Evolutionary conservation across 2,113 vertebrate genomes (phyloP), one percentile per base, ranked within the genome.

Genomic region (Callipepla squamata): DNA sequence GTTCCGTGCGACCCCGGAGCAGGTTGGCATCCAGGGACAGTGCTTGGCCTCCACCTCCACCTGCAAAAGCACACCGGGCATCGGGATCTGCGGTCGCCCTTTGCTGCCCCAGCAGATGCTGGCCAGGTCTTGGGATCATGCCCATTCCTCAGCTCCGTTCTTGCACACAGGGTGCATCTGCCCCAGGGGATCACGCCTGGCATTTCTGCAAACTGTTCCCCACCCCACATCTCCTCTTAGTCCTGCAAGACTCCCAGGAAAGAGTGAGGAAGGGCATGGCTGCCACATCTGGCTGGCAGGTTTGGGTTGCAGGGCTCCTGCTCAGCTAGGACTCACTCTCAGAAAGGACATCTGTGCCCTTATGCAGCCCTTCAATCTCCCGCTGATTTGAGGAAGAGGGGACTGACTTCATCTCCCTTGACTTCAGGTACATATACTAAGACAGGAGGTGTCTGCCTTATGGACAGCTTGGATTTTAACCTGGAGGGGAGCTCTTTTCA

Each of bases 21-120:
- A 99, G 97, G 79, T 96, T 95, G 44, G 97, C 92, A 1, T 97
- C 96, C 11, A 98, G 94, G 90, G 87, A 97, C 65, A 99, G 85
- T 8, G 98, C 98, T 19, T 98, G 97, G 21, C 98, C 98, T 15
- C 97, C 98, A 4, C 98, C 98, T 8, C 98, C 98, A 62, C 98
- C 98, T 98, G 93, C 36, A 30, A 82, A 89, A 32, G 23, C 62
- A 92, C 68, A 62, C 20, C 12, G 63, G 40, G 21, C 0, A 14
- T 82, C 1, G 2, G 51, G 30, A 44, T 55, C 38, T 12, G 42
- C 63, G 50, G 38, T 61, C 4, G 19, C 20, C 21, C 5, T 1
- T 67, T 0, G 3, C 48, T 25, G 10, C 38, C 20, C 51, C 5
- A 13, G 58, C 28, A 30, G 23, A 9, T 26, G 6, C 25, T 7